A percentile compares a stretch with the other conserved stretches of the same genome.
phyloP scores from a whole-genome alignment of 2,113 vertebrate species.

The Tragelaphus imberbis region DNA sequence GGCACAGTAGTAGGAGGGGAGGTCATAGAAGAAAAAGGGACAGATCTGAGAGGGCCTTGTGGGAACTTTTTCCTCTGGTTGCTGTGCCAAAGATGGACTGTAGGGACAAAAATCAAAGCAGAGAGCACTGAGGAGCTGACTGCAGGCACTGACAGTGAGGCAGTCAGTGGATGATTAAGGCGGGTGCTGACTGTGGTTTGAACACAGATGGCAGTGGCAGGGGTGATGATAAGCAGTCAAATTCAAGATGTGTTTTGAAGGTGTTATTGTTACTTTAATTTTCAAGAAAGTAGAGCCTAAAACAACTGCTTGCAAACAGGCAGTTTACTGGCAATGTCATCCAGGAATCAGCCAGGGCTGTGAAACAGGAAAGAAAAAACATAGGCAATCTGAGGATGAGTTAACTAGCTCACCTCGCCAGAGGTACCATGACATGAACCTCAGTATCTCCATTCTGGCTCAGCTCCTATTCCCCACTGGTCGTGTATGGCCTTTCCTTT shows the following conservation, averaged over 20 bases:
- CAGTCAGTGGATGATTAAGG: background rate
- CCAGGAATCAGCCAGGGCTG: background rate
- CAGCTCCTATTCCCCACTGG: too few species aligned
- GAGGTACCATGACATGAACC: background rate
- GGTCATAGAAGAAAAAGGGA: background rate
- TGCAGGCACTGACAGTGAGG: background rate
- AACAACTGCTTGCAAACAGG: background rate
- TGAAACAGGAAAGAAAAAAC: background rate
- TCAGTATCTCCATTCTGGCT: background rate
- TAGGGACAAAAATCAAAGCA: background rate
- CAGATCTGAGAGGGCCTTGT: background rate
- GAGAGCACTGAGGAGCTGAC: background rate
- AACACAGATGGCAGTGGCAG: accelerated
- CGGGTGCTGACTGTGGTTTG: background rate
- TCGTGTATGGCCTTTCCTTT: background rate
- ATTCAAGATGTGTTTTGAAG: background rate
- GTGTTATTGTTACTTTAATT: background rate
- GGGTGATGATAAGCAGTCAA: background rate
- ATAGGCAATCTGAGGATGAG: background rate
- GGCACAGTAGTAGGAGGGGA: background rate
- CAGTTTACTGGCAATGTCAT: background rate
- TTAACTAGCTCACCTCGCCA: background rate
- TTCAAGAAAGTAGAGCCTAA: background rate
- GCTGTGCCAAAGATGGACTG: background rate
- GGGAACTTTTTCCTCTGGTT: background rate